Conservation (phyloP, 2,113 vertebrate genomes). For the Psittacara wagleri region DNA sequence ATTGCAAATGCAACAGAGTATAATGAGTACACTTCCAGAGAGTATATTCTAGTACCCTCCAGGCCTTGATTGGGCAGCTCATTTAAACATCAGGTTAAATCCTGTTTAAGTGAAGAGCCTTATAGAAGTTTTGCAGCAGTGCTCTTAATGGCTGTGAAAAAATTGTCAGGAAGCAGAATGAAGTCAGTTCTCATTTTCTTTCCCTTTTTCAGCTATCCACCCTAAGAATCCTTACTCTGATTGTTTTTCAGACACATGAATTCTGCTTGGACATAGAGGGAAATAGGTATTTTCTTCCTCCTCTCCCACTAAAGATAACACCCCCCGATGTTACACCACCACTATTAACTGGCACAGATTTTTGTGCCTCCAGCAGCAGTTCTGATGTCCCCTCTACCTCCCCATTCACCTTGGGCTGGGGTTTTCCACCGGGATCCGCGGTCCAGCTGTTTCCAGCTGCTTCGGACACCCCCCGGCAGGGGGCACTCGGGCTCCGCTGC, state of each 20-base stretch:
- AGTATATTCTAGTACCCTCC: not conserved
- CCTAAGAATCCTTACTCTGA: not conserved
- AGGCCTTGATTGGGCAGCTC: slow-evolving; percentile 27
- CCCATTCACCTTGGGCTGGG: not conserved
- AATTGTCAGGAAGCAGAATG: not conserved
- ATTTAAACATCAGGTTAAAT: slow-evolving; percentile 53
- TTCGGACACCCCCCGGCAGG: slow-evolving; percentile 58
- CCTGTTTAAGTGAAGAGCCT: not conserved
- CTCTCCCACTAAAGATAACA: no score
- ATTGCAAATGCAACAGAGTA: not conserved
- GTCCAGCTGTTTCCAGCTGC: not conserved
- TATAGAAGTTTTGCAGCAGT: not conserved
- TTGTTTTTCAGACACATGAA: accelerated
- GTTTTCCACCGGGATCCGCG: not conserved
- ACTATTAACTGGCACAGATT: no score
- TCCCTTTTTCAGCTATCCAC: not conserved
- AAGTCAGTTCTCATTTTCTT: not conserved
- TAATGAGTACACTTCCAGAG: slow-evolving; percentile 23
- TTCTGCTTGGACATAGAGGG: accelerated
- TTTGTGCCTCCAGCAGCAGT: not conserved
- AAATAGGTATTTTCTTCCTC: accelerated
- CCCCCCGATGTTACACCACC: accelerated
- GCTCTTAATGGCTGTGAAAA: not conserved
- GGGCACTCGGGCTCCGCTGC: slow-evolving; percentile 68
- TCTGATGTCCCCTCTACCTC: accelerated